Percentiles rank a stretch among this genome's conserved stretches.
Conservation (phyloP, 2,797 vertebrate genomes). For the Cephalopachus bancanus region DNA sequence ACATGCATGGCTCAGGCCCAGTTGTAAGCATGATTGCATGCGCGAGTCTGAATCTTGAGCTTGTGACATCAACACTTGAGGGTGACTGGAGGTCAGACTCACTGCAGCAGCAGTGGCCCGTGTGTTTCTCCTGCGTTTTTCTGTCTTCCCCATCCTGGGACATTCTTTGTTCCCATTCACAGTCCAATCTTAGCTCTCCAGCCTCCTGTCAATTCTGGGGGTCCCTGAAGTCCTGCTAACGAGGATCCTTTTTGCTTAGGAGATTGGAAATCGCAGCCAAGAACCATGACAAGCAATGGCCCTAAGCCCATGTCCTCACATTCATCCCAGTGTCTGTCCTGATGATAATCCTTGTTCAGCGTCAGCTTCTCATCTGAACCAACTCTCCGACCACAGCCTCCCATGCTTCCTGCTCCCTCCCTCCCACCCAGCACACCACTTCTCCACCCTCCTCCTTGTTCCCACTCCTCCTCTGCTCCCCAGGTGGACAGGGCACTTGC, state of each 20-base stretch:
- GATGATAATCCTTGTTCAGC: neutral
- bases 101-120: neutral
- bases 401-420: rapidly evolving
- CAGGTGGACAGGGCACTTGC: neutral
- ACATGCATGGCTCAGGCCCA: rapidly evolving
- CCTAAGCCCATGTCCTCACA: neutral
- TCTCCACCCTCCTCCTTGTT: neutral
- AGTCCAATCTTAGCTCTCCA: neutral
- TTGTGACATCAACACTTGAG: neutral
- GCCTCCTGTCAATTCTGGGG: neutral
- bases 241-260: neutral
- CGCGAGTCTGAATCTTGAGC: neutral
- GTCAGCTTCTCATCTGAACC: neutral
- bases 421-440: neutral
- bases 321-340: neutral
- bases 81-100: neutral
- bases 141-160: rapidly evolving
- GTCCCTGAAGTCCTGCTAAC: neutral
- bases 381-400: neutral
- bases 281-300: neutral
- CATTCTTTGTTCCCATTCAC: neutral
- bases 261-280: neutral
- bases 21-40: neutral
- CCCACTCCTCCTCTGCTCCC: neutral
- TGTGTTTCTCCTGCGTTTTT: neutral